Percentiles rank a stretch among this genome's conserved stretches.
These are phyloP conservation scores for Styela plicata DNA, from an alignment of 23 tunicate genomes.

Conservation along the genomic window DNA sequence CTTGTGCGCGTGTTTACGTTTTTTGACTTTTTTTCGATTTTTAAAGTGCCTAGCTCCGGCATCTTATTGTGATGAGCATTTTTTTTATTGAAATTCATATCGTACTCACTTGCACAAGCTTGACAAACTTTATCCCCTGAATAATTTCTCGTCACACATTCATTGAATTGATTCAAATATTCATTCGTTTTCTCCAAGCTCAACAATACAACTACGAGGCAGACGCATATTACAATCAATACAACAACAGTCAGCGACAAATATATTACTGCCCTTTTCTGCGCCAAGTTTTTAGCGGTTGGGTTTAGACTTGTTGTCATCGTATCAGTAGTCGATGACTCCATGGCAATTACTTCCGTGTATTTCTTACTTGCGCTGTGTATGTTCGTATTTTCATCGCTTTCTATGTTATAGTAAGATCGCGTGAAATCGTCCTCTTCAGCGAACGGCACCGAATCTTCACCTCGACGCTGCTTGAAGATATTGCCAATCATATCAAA, in stretches of 20 bases:
- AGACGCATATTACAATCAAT: background rate
- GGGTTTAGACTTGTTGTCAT: background rate
- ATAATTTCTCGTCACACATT: background rate
- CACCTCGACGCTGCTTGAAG: background rate
- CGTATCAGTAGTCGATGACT: background rate
- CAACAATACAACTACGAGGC: background rate
- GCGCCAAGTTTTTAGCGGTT: background rate
- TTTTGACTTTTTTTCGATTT: too few species aligned
- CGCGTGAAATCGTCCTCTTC: background rate
- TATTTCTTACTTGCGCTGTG: background rate
- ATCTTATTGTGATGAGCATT: too few species aligned
- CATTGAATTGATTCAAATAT: background rate
- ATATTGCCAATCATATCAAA: background rate
- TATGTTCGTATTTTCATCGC: background rate
- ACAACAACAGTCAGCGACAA: background rate
- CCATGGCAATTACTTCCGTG: background rate
- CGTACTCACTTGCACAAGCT: background rate
- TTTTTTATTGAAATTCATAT: too few species aligned
- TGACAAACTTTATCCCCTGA: background rate
- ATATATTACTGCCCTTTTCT: background rate
- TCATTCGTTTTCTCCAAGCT: background rate
- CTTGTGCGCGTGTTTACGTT: too few species aligned
- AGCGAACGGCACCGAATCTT: background rate
- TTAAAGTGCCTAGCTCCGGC: too few species aligned
- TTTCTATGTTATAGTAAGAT: background rate